Evolutionary conservation across 2,113 vertebrate genomes (phyloP), one percentile per base, ranked within the genome.

Genomic region (Tursiops truncatus): DNA sequence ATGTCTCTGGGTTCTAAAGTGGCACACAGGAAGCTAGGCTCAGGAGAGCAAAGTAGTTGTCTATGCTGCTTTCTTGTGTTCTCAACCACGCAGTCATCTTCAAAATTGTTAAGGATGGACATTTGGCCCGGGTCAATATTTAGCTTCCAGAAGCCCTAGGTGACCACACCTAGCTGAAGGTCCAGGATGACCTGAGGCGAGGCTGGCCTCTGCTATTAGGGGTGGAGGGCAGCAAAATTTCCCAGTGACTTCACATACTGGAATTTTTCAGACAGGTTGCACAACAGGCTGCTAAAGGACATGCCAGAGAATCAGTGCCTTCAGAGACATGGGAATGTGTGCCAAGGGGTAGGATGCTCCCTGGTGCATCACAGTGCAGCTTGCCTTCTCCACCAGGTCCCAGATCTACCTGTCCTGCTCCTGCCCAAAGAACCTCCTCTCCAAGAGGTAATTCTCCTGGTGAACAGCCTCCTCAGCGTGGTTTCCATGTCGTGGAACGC

Each of bases 221-320:
- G 15, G 2, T 74, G 17, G 77, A 74, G 31, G 14, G 14, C 5
- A 36, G 26, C 10, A 87, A 67, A 91, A 99, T 99, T 99, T 99
- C 99, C 99, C 97, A 99, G 98, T 23, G 99, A 99, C 98, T 99
- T 99, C 98, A 99, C 99, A 98, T 99, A 99, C 98, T 99, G 99
- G 97, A 99, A 99, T 98, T 99, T 99, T 98, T 99, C 99, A 6
- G 99, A 99, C 97, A 99, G 99, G 98, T 99, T 99, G 95, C 99
- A 99, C 85, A 99, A 99, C 80, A 99, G 99, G 76, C 98, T 98
- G 96, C 99, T 98, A 98, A 99, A 98, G 0, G 99, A 99, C 98
- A 99, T 99, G 96, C 99, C 99, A 8, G 99, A 99, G 99, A 99
- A 99, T 96, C 25, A 58, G 99, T 99, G 97, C 99, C 98, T 76